Percentiles rank a stretch among this genome's conserved stretches.
These are phyloP conservation scores for Dicrostonyx torquatus DNA, from an alignment of 2,797 vertebrate genomes.

Conservation along the genomic window DNA sequence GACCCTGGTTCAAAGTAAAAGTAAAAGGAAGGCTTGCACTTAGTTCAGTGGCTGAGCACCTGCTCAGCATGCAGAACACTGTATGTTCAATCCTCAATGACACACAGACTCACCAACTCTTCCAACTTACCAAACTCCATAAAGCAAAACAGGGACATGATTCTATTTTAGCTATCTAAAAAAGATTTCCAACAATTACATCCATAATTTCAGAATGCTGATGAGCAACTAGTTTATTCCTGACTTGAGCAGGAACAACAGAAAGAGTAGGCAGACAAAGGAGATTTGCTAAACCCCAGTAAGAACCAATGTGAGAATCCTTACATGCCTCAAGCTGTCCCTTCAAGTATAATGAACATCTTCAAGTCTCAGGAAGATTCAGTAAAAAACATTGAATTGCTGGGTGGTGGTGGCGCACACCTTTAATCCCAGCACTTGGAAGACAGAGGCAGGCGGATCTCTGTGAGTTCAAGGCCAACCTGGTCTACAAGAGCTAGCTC, in stretches of 20 bases:
- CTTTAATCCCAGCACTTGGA: too few relatives aligned
- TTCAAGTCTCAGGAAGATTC: not conserved
- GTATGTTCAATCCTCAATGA: not conserved
- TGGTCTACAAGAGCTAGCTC: too few relatives aligned
- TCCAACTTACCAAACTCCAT: not conserved
- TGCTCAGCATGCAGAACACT: not conserved
- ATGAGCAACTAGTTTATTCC: constrained; percentile 33
- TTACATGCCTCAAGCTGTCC: not conserved
- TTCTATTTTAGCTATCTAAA: not conserved
- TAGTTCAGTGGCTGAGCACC: not conserved
- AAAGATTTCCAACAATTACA: not conserved
- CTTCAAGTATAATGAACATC: not conserved
- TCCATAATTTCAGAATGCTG: constrained; percentile 20
- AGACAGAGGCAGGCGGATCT: too few relatives aligned
- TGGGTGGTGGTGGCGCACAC: too few relatives aligned
- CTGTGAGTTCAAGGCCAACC: too few relatives aligned
- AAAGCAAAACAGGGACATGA: not conserved
- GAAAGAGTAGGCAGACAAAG: not conserved
- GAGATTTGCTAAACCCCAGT: not conserved
- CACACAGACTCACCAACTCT: not conserved
- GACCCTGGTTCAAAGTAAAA: not conserved
- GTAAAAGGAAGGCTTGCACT: not conserved
- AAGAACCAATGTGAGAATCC: not conserved
- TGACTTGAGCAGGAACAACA: constrained; percentile 20
- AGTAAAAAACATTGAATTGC: not conserved